Base-by-base conservation (phyloP, 2,888 invertebrate genomes). In the Papilio demoleus region DNA sequence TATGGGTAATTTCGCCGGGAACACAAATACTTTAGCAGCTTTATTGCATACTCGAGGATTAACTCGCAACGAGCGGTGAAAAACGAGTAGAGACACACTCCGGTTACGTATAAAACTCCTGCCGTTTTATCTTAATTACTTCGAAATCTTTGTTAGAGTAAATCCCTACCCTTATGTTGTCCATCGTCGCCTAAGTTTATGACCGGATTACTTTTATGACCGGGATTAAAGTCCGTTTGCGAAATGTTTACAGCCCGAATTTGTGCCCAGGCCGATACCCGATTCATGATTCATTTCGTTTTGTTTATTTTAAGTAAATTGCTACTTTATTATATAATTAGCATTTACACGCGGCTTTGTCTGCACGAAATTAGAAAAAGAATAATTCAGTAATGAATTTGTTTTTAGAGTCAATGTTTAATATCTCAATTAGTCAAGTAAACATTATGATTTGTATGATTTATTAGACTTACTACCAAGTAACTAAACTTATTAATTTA, bases 61-160 rank as follows among this genome's bases (percentile, higher is more conserved):
- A 92, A 88, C 87, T 89, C 83, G 81, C 85, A 88, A 89, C 88
- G 89, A 87, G 83, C 88, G 85, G 83, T 89, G 89, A 89, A 90
- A 90, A 88, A 89, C 86, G 90, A 85, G 82, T 82, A 78, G 80
- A 81, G 79, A 76, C 74, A 77, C 83, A 65, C 82, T 83, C 81
- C 81, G 82, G 87, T 86, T 86, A 86, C 85, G 86, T 84, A 87
- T 86, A 89, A 90, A 92, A 89, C 83, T 87, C 85, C 81, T 82
- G 85, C 86, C 84, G 85, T 92, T 92, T 92, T 91, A 90, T 92
- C 90, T 90, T 92, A 92, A 92, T 92, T 92, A 92, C 89, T 89
- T 88, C 80, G 86, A 86, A 90, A 91, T 92, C 92, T 91, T 92
- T 88, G 88, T 86, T 82, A 75, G 88, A 87, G 86, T 83, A 87